These are phyloP conservation scores for Tragopan temminckii DNA, from an alignment of 2,797 vertebrate genomes.

Conservation along the genomic window DNA sequence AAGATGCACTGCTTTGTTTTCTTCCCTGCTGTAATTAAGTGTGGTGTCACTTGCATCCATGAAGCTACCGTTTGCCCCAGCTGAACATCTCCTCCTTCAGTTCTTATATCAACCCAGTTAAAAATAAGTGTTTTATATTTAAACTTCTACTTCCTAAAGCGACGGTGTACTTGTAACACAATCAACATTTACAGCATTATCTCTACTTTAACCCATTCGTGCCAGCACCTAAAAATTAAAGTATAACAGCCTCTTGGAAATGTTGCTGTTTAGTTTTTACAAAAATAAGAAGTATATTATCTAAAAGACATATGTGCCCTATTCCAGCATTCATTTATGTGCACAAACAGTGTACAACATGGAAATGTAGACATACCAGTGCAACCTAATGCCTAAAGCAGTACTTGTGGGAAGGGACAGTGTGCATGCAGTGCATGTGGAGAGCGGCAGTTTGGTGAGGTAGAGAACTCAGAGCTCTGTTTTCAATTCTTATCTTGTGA, in stretches of 20 bases:
- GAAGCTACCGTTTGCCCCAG: constrained; percentile 3
- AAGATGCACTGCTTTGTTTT: not conserved
- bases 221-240: constrained; percentile 37
- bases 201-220: constrained; percentile 36
- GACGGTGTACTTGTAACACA: constrained; percentile 17
- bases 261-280: not conserved
- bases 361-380: not conserved
- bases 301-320: not conserved
- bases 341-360: not conserved
- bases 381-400: not conserved
- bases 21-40: not conserved
- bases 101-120: constrained; percentile 45
- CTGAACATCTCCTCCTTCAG: not conserved
- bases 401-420: not conserved
- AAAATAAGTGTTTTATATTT: constrained; percentile 55
- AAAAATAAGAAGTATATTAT: not conserved
- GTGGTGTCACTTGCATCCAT: not conserved
- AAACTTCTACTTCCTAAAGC: constrained; percentile 39
- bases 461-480: not conserved
- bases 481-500: not conserved
- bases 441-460: no score
- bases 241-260: not conserved
- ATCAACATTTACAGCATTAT: constrained; percentile 41
- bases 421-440: fast-evolving
- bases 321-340: fast-evolving